Evolutionary conservation across 2,113 vertebrate species (phyloP).

Genomic region (Todiramphus chloris): DNA sequence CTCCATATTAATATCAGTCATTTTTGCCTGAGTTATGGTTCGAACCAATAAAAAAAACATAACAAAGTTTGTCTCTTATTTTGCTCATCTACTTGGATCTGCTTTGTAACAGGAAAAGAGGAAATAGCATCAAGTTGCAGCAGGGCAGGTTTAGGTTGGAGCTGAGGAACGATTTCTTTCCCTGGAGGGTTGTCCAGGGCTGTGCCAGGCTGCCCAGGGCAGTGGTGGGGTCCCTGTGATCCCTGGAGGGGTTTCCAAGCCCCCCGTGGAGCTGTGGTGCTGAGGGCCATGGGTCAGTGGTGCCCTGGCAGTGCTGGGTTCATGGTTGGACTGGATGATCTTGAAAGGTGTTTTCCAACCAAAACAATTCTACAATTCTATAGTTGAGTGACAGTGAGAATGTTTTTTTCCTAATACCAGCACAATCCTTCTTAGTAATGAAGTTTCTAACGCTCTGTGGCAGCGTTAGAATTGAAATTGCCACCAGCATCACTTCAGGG

Average conservation of each 20-base stretch:
- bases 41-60: accelerated
- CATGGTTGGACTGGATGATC: background rate
- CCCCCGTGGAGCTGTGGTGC: background rate
- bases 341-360: background rate
- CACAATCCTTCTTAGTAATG: background rate
- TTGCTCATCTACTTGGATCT: background rate
- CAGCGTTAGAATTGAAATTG: background rate
- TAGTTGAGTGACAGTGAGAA: too few relatives aligned
- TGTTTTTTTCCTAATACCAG: background rate
- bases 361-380: background rate
- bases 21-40: background rate
- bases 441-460: accelerated
- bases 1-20: accelerated
- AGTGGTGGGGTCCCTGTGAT: background rate
- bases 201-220: background rate
- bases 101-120: background rate
- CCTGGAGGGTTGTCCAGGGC: background rate
- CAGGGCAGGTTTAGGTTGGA: background rate
- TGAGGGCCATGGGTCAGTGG: background rate
- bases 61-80: accelerated
- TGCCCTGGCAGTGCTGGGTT: background rate
- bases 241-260: background rate
- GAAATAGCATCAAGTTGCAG: background rate
- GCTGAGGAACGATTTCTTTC: background rate
- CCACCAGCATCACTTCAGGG: background rate